Evolutionary conservation across 2,888 invertebrate species (phyloP).

Genomic region (Pteria penguin): DNA sequence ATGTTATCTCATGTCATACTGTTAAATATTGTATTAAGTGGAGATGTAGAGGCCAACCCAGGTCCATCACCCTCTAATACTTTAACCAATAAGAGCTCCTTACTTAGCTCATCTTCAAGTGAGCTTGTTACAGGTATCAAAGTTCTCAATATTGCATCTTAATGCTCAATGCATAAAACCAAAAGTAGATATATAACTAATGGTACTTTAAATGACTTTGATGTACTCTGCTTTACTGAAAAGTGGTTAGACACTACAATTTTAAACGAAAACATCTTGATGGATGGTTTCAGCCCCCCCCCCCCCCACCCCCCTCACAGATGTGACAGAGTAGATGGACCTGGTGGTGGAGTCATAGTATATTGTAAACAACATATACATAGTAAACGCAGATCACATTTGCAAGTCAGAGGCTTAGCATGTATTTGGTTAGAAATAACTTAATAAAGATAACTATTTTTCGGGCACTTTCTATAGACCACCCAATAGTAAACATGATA

Average conservation of each 20-base stretch:
- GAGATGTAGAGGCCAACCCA: no score
- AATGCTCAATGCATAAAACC: neutral
- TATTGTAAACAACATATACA: neutral
- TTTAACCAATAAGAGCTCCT: no score
- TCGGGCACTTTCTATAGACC: conserved; percentile 8
- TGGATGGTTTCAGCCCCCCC: neutral
- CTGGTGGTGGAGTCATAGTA: neutral
- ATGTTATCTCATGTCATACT: no score
- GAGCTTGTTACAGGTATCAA: no score
- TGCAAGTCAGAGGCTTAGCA: neutral
- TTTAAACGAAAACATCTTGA: neutral
- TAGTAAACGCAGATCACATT: neutral
- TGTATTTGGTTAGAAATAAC: neutral
- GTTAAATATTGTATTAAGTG: no score
- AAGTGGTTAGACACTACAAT: neutral
- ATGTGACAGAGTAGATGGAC: neutral
- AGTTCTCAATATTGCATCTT: neutral
- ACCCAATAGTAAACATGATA: neutral
- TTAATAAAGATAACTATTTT: neutral
- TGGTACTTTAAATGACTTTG: neutral
- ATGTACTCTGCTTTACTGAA: neutral
- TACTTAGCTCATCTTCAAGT: no score
- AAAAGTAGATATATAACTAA: neutral
- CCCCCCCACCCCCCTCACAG: neutral
- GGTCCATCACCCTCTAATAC: no score